Base-by-base conservation (phyloP, 2,113 vertebrate genomes). In the Bufo bufo region DNA sequence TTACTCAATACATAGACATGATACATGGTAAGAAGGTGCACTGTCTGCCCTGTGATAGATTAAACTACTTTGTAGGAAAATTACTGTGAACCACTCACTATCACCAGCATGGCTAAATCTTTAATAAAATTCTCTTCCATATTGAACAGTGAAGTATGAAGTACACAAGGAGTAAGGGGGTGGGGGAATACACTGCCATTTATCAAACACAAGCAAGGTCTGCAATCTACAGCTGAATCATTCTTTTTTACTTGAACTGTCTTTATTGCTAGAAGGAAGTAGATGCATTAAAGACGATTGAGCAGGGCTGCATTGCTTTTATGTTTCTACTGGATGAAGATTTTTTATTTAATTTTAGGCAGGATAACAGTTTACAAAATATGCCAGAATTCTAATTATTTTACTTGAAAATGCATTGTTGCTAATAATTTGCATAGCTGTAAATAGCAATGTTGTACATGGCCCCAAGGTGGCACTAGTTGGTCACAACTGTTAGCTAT, bases 61-160 rank as follows among this genome's bases (percentile, higher is more conserved):
- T 98, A 99, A 97, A 98, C 97, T 97, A 98, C 97, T 99, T 99
- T 98, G 96, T 97, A 97, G 95, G 97, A 98, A 98, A 98, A 99
- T 99, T 99, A 98, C 97, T 95, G 95, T 96, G 96, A 97, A 96
- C 95, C 96, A 96, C 97, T 98, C 96, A 94, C 96, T 96, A 97
- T 96, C 96, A 97, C 94, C 93, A 96, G 94, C 91, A 93, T 97
- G 95, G 96, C 96, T 96, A 96, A 96, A 97, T 96, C 97, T 97
- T 97, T 98, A 98, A 99, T 98, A 99, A 98, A 97, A 98, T 97
- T 97, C 96, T 97, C 95, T 96, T 97, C 96, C 96, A 98, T 98
- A 97, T 97, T 96, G 95, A 96, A 94, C 94, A 96, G 95, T 96
- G 93, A 97, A 94, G 95, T 95, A 95, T 95, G 95, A 96, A 95